A percentile compares a stretch with the other conserved stretches of the same genome.
Evolutionary conservation across 2,797 vertebrate genomes (phyloP).

Genomic region (Lithobates sylvaticus): DNA sequence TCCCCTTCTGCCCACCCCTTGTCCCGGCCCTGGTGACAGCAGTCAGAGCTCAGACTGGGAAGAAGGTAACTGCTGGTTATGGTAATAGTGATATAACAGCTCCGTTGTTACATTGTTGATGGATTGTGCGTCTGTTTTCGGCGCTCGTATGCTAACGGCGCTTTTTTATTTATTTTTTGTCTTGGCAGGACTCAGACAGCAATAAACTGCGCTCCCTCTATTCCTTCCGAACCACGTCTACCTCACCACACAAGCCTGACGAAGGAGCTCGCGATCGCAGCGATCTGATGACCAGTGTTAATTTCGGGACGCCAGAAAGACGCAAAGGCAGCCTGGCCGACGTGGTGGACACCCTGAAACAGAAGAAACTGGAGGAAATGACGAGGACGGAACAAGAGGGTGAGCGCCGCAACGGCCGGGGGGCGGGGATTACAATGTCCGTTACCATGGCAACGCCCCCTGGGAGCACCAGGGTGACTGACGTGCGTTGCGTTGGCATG

Average conservation of each 20-base stretch:
- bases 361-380: conserved; percentile 99
- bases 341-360: conserved; percentile 98
- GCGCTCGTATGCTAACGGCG: too few relatives aligned
- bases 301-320: conserved; percentile 96
- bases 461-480: conserved; percentile 68
- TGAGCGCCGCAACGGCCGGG: conserved; percentile 75
- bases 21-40: too few relatives aligned
- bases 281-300: conserved; percentile 94
- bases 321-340: conserved; percentile 99
- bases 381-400: conserved; percentile 98
- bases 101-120: too few relatives aligned
- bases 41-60: too few relatives aligned
- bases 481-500: conserved; percentile 62
- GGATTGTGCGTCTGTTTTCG: too few relatives aligned
- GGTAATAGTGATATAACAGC: too few relatives aligned
- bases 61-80: too few relatives aligned
- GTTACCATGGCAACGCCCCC: conserved; percentile 70
- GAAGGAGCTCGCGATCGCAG: conserved; percentile 96
- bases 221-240: conserved; percentile 99
- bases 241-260: conserved; percentile 98
- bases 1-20: too few relatives aligned
- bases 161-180: too few relatives aligned
- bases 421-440: conserved; percentile 53
- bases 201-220: conserved; percentile 99
- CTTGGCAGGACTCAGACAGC: conserved; percentile 95